A percentile compares a stretch with the other conserved stretches of the same genome.
Conservation (phyloP, 2,888 invertebrate species). For the Torymus texanus region DNA sequence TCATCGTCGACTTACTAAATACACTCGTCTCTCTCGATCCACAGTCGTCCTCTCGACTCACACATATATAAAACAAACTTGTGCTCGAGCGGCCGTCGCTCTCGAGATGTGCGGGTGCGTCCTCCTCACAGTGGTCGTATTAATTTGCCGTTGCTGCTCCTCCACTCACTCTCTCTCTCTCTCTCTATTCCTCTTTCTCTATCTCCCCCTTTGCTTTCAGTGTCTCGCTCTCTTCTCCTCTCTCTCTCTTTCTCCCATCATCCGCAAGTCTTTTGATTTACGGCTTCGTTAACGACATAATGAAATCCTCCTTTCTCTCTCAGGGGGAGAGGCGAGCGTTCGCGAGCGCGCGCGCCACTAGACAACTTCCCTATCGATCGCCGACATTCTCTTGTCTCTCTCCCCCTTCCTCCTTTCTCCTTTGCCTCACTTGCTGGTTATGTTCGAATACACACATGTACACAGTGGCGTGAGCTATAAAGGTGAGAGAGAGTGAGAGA, state of each 20-base stretch:
- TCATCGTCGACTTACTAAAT: too few relatives aligned
- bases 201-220: background rate
- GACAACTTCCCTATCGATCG: slow-evolving; percentile 16
- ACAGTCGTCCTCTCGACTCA: slow-evolving; percentile 1
- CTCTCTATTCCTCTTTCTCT: slow-evolving; percentile 7
- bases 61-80: too few relatives aligned
- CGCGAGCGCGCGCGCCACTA: too few relatives aligned
- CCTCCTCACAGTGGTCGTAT: slow-evolving; percentile 39
- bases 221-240: slow-evolving; percentile 10
- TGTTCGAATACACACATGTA: background rate
- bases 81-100: background rate
- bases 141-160: slow-evolving; percentile 28
- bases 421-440: background rate
- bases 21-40: too few relatives aligned
- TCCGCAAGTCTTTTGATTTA: slow-evolving; percentile 50
- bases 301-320: slow-evolving; percentile 38
- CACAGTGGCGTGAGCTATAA: background rate
- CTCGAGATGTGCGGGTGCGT: background rate
- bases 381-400: background rate
- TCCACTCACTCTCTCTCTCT: slow-evolving; percentile 13
- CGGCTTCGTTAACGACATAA: slow-evolving; percentile 52
- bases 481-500: too few relatives aligned
- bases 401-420: background rate
- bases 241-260: slow-evolving; percentile 13
- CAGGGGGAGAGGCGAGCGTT: too few relatives aligned